A percentile compares a stretch with the other conserved stretches of the same genome.
Evolutionary conservation across 2,888 invertebrate species (phyloP).

Genomic region (Xestia ashworthii): DNA sequence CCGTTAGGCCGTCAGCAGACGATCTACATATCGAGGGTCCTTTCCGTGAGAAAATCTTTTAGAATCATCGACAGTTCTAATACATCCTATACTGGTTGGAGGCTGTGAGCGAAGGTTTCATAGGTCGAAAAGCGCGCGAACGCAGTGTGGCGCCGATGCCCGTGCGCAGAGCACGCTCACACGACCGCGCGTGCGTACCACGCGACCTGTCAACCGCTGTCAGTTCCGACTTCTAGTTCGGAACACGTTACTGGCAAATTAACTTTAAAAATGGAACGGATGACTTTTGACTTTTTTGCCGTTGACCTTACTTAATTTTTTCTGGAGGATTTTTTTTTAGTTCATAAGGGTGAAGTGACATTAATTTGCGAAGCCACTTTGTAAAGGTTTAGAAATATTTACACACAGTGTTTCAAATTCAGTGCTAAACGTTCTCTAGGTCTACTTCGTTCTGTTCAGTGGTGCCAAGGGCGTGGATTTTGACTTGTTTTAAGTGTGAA

Average conservation of each 20-base stretch:
- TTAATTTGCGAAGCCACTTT: slow-evolving; percentile 52
- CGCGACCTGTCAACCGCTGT: slow-evolving; percentile 83
- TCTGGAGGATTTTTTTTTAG: slow-evolving; percentile 57
- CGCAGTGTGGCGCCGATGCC: slow-evolving; percentile 88
- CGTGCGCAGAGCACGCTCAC: slow-evolving; percentile 89
- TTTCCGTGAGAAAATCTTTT: slow-evolving; percentile 87
- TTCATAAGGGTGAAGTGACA: slow-evolving; percentile 67
- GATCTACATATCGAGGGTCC: slow-evolving; percentile 81
- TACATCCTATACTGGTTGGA: slow-evolving; percentile 80
- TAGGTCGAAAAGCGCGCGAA: slow-evolving; percentile 90
- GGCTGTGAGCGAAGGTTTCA: slow-evolving; percentile 86
- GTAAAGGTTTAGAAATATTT: slow-evolving; percentile 66
- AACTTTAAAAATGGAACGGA: slow-evolving; percentile 81
- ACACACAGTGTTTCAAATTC: slow-evolving; percentile 81
- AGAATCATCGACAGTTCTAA: slow-evolving; percentile 81
- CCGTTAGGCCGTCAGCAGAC: slow-evolving; percentile 79
- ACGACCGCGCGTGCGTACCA: slow-evolving; percentile 82
- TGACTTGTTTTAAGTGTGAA: slow-evolving; percentile 85
- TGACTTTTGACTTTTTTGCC: slow-evolving; percentile 74
- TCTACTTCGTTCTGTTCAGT: slow-evolving; percentile 83
- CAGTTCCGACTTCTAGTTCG: slow-evolving; percentile 80
- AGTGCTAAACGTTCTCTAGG: slow-evolving; percentile 87
- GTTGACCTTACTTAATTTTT: slow-evolving; percentile 73
- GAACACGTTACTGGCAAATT: slow-evolving; percentile 69
- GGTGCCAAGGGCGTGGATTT: slow-evolving; percentile 87